A percentile compares a stretch with the other conserved stretches of the same genome.
phyloP scores from a whole-genome alignment of 92 coral and sea anemone species.

The Montipora capitata region DNA sequence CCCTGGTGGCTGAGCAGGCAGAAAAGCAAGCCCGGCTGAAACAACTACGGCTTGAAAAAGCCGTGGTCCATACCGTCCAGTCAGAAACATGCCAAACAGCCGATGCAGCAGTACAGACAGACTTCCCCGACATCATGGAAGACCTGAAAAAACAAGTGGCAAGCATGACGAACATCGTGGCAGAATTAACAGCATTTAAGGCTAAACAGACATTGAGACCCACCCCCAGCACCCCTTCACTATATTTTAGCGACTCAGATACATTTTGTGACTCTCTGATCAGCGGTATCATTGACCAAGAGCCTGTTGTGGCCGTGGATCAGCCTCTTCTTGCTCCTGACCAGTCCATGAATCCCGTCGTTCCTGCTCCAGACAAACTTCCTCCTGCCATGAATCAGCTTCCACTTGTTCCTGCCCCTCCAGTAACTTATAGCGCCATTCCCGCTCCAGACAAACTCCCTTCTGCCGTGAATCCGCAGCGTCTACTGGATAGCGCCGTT shows the following conservation, averaged over 20 bases:
- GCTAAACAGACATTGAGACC: neutral
- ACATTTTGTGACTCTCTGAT: neutral
- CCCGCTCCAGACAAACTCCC: constrained; percentile 23
- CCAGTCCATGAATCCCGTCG: neutral
- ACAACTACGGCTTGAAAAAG: neutral
- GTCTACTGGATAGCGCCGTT: neutral
- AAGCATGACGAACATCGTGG: constrained; percentile 8
- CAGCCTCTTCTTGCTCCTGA: neutral
- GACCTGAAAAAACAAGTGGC: constrained; percentile 28
- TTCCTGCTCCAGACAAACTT: neutral
- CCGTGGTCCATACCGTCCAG: constrained; percentile 3
- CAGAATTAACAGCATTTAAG: constrained; percentile 4
- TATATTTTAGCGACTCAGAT: neutral
- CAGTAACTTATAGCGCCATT: neutral
- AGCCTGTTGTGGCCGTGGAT: neutral
- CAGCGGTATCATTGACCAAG: neutral
- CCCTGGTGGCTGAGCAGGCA: constrained; percentile 11
- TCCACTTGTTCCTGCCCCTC: neutral
- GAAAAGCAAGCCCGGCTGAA: neutral
- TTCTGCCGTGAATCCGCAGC: neutral
- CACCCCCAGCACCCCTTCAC: neutral
- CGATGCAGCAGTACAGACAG: constrained; percentile 41
- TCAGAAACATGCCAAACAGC: neutral
- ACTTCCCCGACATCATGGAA: constrained; percentile 21
- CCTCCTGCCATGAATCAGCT: neutral